Conservation (phyloP, 2,113 vertebrate genomes). For the Pimephales promelas region DNA sequence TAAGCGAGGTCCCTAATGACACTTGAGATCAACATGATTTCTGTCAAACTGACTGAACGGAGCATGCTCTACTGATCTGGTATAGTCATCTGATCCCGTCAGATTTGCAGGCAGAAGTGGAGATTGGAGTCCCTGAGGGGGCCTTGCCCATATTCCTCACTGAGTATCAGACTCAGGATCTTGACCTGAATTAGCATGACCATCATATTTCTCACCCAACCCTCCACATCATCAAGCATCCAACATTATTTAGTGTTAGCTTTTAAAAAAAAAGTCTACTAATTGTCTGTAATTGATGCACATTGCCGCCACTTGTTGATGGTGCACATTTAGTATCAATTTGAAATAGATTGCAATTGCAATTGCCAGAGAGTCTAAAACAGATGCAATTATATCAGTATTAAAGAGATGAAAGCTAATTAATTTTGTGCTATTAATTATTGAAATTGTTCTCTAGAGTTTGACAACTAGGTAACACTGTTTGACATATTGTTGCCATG, state of each 20-base stretch:
- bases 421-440: conserved; percentile 26
- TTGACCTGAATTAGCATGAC: conserved; percentile 45
- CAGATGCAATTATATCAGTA: background rate
- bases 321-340: background rate
- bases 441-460: conserved; percentile 20
- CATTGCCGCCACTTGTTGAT: background rate
- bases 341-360: conserved; percentile 20
- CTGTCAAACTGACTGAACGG: conserved; percentile 42
- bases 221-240: conserved; percentile 1
- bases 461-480: conserved; percentile 15
- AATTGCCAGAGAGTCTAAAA: conserved; percentile 11
- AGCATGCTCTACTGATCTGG: conserved; percentile 10
- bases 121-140: conserved; percentile 10
- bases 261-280: background rate
- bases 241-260: conserved; percentile 34
- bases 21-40: conserved; percentile 43
- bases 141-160: background rate
- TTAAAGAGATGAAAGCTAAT: background rate
- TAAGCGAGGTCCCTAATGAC: conserved; percentile 41
- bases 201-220: conserved; percentile 41
- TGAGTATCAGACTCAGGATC: conserved; percentile 31
- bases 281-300: background rate
- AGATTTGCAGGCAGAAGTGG: conserved; percentile 24
- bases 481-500: conserved; percentile 13
- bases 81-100: background rate